Evolutionary conservation across 2,797 vertebrate species (phyloP), one percentile per base, ranked within the genome.

Genomic region (Enteromius argenteus): DNA sequence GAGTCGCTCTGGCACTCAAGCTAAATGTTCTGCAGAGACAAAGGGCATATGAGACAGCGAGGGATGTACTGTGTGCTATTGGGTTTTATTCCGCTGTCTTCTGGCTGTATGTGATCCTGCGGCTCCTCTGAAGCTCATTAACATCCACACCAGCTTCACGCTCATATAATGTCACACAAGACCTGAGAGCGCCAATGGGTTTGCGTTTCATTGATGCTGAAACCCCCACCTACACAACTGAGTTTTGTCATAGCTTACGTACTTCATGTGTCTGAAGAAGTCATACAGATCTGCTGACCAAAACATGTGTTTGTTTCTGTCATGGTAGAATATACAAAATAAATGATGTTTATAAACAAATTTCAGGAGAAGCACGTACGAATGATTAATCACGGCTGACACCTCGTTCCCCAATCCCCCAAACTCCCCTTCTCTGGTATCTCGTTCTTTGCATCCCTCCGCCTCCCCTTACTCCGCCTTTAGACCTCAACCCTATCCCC

Each of bases 71-170:
- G 46, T 35, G 19, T 1, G 23, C 19, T 21, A 35, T 73, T 73
- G 71, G 46, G 32, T 74, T 62, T 35, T 74, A 49, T 74, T 56
- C 32, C 27, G 0, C 15, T 73, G 44, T 46, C 71, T 73, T 32
- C 44, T 73, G 46, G 46, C 46, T 35, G 72, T 35, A 32, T 53
- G 27, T 74, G 71, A 74, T 74, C 30, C 30, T 53, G 6, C 10
- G 11, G 17, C 27, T 74, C 27, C 44, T 32, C 21, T 21, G 11
- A 73, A 73, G 46, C 71, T 73, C 71, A 73, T 73, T 51, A 73
- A 10, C 44, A 73, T 51, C 71, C 19, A 5, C 46, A 51, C 5
- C 8, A 35, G 27, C 71, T 51, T 42, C 37, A 68, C 10, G 11
- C 37, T 42, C 10, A 37, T n/a, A 46, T 21, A 13, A 73, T 32